Conservation (phyloP, 2,888 invertebrate genomes). For the Baronia brevicornis region DNA sequence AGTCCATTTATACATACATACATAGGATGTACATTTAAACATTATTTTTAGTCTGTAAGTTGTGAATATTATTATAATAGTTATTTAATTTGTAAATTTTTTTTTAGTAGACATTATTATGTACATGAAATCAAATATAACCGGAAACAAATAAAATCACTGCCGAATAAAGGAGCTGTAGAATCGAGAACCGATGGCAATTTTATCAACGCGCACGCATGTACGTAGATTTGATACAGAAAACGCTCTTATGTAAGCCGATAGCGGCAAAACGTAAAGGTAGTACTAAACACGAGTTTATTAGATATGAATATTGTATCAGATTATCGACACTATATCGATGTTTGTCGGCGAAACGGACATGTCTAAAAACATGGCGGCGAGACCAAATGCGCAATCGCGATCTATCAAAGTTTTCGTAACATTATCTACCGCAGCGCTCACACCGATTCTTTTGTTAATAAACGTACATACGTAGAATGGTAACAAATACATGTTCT, state of each 20-base stretch:
- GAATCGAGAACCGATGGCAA: slow-evolving; percentile 21
- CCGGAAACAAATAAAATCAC: slow-evolving; percentile 4
- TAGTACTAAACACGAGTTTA: slow-evolving; percentile 65
- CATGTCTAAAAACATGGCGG: slow-evolving; percentile 29
- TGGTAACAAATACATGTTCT: too few species aligned
- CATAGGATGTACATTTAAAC: too few species aligned
- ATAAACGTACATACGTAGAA: too few species aligned
- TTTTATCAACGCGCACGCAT: slow-evolving; percentile 18
- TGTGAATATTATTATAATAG: too few species aligned
- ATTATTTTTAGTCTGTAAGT: too few species aligned
- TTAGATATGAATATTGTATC: slow-evolving; percentile 66
- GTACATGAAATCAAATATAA: slow-evolving; percentile 1
- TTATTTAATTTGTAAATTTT: too few species aligned
- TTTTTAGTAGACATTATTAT: too few species aligned
- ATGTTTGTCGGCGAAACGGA: slow-evolving; percentile 38
- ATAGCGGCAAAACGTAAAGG: slow-evolving; percentile 68
- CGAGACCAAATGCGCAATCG: slow-evolving; percentile 28
- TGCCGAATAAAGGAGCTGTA: slow-evolving; percentile 9
- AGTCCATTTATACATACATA: too few species aligned
- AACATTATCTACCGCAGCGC: slow-evolving; percentile 16
- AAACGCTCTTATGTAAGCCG: slow-evolving; percentile 51
- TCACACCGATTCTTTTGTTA: too few species aligned
- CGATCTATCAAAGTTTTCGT: slow-evolving; percentile 18
- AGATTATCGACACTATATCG: slow-evolving; percentile 50
- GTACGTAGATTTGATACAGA: slow-evolving; percentile 49